Base-by-base conservation (phyloP, 2,797 vertebrate species). In the Peromyscus eremicus region DNA sequence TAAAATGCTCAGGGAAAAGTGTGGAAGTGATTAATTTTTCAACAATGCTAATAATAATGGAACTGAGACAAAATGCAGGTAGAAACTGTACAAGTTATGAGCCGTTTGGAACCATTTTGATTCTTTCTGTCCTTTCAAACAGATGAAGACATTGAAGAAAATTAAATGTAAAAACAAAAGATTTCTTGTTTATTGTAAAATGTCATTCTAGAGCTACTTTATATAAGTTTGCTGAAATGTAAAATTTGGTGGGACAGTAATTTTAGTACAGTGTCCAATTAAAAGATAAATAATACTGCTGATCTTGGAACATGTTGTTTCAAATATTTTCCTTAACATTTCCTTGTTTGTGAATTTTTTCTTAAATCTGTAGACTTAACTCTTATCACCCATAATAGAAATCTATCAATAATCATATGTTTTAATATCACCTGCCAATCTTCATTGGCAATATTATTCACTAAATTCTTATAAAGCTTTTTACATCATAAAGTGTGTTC, bases 1-100 rank as follows among this genome's bases (percentile, higher is more conserved):
- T 94, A 75, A 94, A 94, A 86, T 66, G 49, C 57, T 93, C 40
- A 71, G 49, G 88, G 7, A 14, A 73, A 96, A 83, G 83, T 93
- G 11, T 10, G 68, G 27, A 87, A 60, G 5, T 90, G 49, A 79
- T 95, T 84, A 77, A 43, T 62, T 91, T 97, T 94, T 92, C 79
- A 95, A 94, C 85, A 82, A 75, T 12, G 49, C 66, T 70, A 4
- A 52, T 89, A 73, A 34, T 11, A 92, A 55, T 21, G 29, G 3
- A 60, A 84, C 2, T 73, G 0, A 84, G n/a, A 37, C 11, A 68
- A 43, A 62, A 16, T 96, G 80, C 60, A 46, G 23, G 80, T 93
- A 57, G 46, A 95, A 89, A 89, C 79, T 79, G 46, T 27, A 80
- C 85, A 13, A 70, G 1, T 55, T 5, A n/a, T 80, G 64, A 89